Conservation (phyloP, 1,140 invertebrate species). For the Zaprionus kolodkinae region DNA sequence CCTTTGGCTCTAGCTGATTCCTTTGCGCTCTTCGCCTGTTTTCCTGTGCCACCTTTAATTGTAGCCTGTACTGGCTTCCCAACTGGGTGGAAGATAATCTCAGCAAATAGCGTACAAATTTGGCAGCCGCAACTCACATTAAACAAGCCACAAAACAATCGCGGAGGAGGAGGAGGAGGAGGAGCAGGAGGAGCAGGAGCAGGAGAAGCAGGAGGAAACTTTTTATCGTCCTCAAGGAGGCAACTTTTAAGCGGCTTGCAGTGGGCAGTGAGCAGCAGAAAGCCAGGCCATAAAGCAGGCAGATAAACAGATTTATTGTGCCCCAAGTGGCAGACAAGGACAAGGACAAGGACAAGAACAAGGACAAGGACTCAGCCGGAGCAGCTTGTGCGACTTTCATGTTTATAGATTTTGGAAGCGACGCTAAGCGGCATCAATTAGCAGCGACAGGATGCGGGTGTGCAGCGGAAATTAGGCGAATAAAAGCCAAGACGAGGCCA, state of each 20-base stretch:
- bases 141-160: constrained; percentile 28
- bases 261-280: constrained; percentile 10
- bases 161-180: not conserved
- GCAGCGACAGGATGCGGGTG: constrained; percentile 37
- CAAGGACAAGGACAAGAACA: constrained; percentile 15
- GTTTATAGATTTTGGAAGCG: constrained; percentile 70
- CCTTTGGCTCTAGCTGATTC: no score
- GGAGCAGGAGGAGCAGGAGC: not conserved
- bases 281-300: constrained; percentile 45
- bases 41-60: constrained; percentile 41
- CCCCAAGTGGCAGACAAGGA: constrained; percentile 26
- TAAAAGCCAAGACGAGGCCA: constrained; percentile 43
- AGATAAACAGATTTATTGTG: constrained; percentile 81
- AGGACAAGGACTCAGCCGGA: not conserved
- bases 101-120: constrained; percentile 68
- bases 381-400: constrained; percentile 21
- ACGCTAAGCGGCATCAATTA: constrained; percentile 65
- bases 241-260: constrained; percentile 53
- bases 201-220: not conserved
- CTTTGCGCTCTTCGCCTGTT: not conserved
- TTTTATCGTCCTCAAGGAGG: not conserved
- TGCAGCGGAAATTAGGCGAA: constrained; percentile 67
- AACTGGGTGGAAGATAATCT: constrained; percentile 36
- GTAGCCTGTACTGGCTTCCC: not conserved
- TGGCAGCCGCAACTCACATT: constrained; percentile 42